Evolutionary conservation across 2,797 vertebrate genomes (phyloP), one percentile per base, ranked within the genome.

Genomic region (Lates japonicus): DNA sequence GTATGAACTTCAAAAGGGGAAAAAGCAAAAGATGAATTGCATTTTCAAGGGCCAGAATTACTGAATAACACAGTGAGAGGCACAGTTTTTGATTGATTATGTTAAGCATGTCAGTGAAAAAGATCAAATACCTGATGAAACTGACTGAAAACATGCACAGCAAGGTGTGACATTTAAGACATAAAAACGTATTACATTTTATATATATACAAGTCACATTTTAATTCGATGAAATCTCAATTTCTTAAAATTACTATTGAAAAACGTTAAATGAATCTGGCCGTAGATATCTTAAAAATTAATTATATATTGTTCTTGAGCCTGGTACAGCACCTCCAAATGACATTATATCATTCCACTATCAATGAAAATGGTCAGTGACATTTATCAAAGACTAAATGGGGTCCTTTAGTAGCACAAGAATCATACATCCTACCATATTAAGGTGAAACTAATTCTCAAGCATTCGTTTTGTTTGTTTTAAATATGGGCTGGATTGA

Each of bases 281-380:
- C 4, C 19, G 22, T 66, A 61, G 9, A 80, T 62, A 49, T 66
- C 7, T 70, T 35, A 69, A 70, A 54, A 59, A 33, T 25, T 48
- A 63, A 19, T 81, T 63, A 64, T 33, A 60, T 48, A n/a, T 82
- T 82, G 67, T 59, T 54, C 14, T 59, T 20, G 7, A 29, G 42
- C 11, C 33, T 33, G 19, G 37, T 54, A 29, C 42, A 63, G 33
- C 66, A 59, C 17, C 70, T 13, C 70, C 52, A 59, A 29, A 79
- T 71, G 20, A 59, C 13, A 46, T 61, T 71, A 59, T 3, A 54
- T 51, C 42, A 74, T 70, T 58, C 33, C 46, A 51, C 41, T 48
- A n/a, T 71, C 31, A 33, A 58, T 54, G 14, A 66, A 83, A 80
- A 59, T 57, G 39, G 17, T 46, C 46, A 49, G 37, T 9, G 77